Percentiles rank a stretch among this genome's conserved stretches.
phyloP scores from a whole-genome alignment of 2,113 vertebrate genomes.

The Catharus bicknelli region DNA sequence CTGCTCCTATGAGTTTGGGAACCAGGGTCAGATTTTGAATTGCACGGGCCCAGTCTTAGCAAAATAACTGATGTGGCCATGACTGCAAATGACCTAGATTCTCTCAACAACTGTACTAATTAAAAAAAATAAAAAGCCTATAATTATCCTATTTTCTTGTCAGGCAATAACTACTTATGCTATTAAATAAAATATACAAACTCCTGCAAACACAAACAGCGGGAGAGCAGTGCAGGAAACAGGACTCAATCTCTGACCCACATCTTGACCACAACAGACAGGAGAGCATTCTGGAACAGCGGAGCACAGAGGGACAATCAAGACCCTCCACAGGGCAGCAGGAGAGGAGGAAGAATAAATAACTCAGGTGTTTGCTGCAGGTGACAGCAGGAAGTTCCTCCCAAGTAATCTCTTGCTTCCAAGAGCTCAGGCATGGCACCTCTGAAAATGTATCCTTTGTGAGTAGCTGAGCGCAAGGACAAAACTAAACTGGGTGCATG shows the following conservation, averaged over 20 bases:
- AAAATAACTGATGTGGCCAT: not conserved
- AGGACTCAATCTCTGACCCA: not conserved
- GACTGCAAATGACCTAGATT: not conserved
- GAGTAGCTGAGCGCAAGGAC: not conserved
- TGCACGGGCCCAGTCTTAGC: not conserved
- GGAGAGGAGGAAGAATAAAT: not conserved
- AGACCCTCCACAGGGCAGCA: not conserved
- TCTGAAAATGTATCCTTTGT: not conserved
- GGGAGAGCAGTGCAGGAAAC: not conserved
- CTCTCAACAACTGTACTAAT: not conserved
- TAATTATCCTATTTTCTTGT: not conserved
- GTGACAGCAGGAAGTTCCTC: not conserved
- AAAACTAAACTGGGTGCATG: not conserved
- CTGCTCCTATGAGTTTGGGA: not conserved
- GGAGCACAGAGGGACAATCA: accelerated
- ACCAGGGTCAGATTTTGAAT: not conserved
- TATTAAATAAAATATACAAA: not conserved
- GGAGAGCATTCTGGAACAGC: not conserved
- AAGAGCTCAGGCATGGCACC: not conserved
- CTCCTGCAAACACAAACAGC: not conserved
- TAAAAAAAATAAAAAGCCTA: not conserved
- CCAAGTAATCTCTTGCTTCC: not conserved
- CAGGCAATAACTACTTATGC: not conserved
- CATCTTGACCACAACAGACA: not conserved
- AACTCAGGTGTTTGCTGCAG: not conserved